Percentiles rank a stretch among this genome's conserved stretches.
Evolutionary conservation across 2,888 invertebrate species (phyloP).

Genomic region (Sthenelais limicola): DNA sequence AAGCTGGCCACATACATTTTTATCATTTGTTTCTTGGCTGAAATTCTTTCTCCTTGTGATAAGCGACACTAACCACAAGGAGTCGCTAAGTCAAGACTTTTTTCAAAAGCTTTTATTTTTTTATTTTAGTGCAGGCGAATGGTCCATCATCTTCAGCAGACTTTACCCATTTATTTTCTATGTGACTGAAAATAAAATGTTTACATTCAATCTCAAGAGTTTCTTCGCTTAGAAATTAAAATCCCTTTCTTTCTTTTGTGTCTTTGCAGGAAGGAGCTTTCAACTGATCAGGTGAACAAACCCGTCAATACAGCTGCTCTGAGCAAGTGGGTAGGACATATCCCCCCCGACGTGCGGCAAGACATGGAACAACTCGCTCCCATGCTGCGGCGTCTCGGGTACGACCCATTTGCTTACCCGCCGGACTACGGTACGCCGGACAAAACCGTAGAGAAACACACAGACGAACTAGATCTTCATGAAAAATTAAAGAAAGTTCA

Average conservation of each 20-base stretch:
- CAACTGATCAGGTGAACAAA: constrained; percentile 98
- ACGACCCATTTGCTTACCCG: constrained; percentile 96
- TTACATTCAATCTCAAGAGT: too few species aligned
- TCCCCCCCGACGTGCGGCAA: constrained; percentile 85
- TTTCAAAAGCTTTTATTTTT: too few species aligned
- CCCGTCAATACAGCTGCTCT: constrained; percentile 98
- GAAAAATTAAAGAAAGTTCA: constrained; percentile 18
- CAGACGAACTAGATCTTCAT: constrained; percentile 12
- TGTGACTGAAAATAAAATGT: too few species aligned
- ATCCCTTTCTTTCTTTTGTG: not conserved
- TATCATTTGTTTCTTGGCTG: too few species aligned
- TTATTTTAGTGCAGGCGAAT: too few species aligned
- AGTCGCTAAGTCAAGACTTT: too few species aligned
- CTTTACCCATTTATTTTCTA: too few species aligned
- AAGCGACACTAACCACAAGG: too few species aligned
- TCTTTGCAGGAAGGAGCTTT: constrained; percentile 89
- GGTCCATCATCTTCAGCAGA: too few species aligned
- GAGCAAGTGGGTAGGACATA: constrained; percentile 74
- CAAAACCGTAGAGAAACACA: constrained; percentile 75
- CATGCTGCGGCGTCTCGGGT: constrained; percentile 88
- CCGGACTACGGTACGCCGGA: constrained; percentile 93
- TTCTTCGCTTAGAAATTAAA: too few species aligned
- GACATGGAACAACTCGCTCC: constrained; percentile 95
- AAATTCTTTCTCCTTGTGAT: too few species aligned
- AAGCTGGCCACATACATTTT: too few species aligned